Percentiles rank a stretch among this genome's conserved stretches.
phyloP scores from a whole-genome alignment of 1,140 invertebrate genomes.

The Sarcophaga peregrina region DNA sequence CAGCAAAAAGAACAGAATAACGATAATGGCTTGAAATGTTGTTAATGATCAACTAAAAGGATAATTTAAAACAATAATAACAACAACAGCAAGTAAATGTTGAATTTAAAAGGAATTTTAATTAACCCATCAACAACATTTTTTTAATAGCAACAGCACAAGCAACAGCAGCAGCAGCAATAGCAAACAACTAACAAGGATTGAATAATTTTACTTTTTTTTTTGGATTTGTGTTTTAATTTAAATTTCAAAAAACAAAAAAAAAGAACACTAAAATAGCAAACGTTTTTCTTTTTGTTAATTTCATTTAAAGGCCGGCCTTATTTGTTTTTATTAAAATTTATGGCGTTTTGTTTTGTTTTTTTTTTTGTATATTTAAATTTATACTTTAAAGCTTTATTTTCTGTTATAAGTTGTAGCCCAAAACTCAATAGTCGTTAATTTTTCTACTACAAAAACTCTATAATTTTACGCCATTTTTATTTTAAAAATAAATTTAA shows the following conservation, averaged over 20 bases:
- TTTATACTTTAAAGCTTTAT: too few species aligned
- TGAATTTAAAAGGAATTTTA: constrained; percentile 4
- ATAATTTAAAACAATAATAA: not conserved
- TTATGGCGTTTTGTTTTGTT: not conserved
- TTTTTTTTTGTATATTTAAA: too few species aligned
- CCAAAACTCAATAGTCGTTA: too few species aligned
- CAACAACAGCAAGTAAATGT: not conserved
- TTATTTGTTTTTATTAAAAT: not conserved
- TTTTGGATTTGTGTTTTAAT: not conserved
- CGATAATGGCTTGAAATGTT: too few species aligned
- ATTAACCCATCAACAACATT: constrained; percentile 23
- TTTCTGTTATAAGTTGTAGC: too few species aligned
- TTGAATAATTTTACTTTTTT: not conserved
- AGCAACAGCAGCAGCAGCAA: not conserved
- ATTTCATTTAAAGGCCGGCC: not conserved
- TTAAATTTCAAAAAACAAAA: not conserved
- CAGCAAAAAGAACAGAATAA: not conserved
- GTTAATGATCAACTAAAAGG: not conserved
- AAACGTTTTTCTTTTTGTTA: not conserved
- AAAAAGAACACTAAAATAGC: not conserved
- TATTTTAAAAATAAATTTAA: too few species aligned
- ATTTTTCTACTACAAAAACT: too few species aligned
- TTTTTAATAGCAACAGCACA: not conserved
- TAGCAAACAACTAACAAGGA: not conserved
- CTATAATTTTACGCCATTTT: too few species aligned